Evolutionary conservation across 2,888 invertebrate species (phyloP), one percentile per base, ranked within the genome.

Genomic region (Drosophila mercatorum): DNA sequence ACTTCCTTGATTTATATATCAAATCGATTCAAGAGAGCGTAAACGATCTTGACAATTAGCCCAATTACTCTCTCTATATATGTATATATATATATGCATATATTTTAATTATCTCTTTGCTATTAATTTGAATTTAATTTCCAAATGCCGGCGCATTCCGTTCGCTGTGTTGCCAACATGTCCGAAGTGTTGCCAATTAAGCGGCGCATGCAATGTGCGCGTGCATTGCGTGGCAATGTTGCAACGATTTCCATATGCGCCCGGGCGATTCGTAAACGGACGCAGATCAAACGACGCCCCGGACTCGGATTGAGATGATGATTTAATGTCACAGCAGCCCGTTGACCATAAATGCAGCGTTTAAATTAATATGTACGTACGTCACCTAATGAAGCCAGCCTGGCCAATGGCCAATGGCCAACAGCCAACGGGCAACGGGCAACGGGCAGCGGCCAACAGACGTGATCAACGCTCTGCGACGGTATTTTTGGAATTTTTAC

Each of bases 401-500:
- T 5, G 4, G 66, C 5, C 53, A 17, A 17, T 56, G 14, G 49
- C 49, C 59, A 62, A 53, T 55, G 38, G 49, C 61, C 53, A 14
- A 12, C 14, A 26, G 80, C 28, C 79, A 22, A 22, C 22, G 22
- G 80, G 8, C 79, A 59, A 75, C n/a, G 49, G 80, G n/a, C 79
- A 22, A 22, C 22, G 22, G 80, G n/a, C 79, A 59, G 75, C 31
- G 49, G 31, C 11, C 17, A 10, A 38, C 68, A 49, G 72, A 84
- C 86, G 86, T 81, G 83, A 83, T 67, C 81, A 81, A 88, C 72
- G 74, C 83, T 72, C 64, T 69, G 55, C 61, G 63, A 55, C 75
- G 83, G 79, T 86, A 88, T 88, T 88, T 89, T 88, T 71, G 90
- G 83, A 78, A 90, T 90, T 83, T 88, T 77, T 82, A 88, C 88